Percentiles rank a stretch among this genome's conserved stretches.
phyloP scores from a whole-genome alignment of 2,113 vertebrate genomes.

The Opisthocomus hoazin region DNA sequence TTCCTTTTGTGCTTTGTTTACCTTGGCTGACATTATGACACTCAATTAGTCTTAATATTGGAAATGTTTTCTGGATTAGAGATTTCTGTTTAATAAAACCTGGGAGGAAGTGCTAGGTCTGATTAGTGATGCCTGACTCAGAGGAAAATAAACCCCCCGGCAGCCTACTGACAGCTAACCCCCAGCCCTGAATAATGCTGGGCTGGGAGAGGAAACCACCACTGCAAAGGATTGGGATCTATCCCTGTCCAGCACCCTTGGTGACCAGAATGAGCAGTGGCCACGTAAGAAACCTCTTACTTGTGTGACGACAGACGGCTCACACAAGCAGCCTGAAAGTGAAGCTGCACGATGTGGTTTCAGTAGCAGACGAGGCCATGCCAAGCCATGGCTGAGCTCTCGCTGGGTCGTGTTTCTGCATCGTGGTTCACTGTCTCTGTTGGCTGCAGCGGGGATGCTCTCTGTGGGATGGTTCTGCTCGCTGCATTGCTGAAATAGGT shows the following conservation, averaged over 20 bases:
- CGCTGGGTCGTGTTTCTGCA: neutral
- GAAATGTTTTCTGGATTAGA: slow-evolving; percentile 49
- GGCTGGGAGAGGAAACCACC: neutral
- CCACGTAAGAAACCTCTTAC: fast-evolving
- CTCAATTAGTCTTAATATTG: slow-evolving; percentile 45
- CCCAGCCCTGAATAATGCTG: neutral
- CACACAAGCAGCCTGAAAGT: neutral
- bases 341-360: neutral
- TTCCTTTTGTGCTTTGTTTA: slow-evolving; percentile 36
- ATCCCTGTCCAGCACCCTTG: fast-evolving
- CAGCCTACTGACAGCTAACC: neutral
- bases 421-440: neutral
- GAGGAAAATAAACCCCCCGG: neutral
- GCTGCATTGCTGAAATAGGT: neutral
- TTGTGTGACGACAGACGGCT: neutral
- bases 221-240: neutral
- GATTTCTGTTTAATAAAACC: slow-evolving; percentile 32
- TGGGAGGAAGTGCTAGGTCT: neutral
- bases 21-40: slow-evolving; percentile 28
- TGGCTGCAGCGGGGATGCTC: neutral
- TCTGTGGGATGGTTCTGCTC: neutral
- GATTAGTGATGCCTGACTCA: neutral
- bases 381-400: neutral
- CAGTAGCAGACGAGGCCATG: neutral
- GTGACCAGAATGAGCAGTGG: too few relatives aligned